Base-by-base conservation (phyloP, 2,888 invertebrate genomes). In the Raillietiella orientalis region DNA sequence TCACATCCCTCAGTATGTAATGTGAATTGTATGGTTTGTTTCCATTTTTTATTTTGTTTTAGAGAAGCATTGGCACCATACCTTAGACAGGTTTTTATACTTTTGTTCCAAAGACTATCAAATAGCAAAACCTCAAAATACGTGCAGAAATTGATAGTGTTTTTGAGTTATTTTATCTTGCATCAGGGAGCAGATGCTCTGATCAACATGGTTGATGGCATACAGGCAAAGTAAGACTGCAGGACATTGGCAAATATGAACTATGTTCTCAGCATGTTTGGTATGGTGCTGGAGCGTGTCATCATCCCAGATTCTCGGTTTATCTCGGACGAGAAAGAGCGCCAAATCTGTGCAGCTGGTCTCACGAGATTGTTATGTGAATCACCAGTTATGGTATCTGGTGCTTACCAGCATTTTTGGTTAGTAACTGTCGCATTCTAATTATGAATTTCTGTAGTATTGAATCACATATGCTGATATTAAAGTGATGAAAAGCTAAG, bases 81-180 rank as follows among this genome's bases (percentile, higher is more conserved):
- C 45, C 57, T 71, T 41, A 72, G 72, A 41, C 77, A 82, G 48
- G 61, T 90, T 30, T 77, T 87, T 45, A 58, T 75, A 9, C 46
- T 90, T 30, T 55, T 93, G n/a, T 90, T 93, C 51, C 77, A 82
- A 49, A 57, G 93, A 28, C 53, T 96, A 16, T 71, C 77, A 3
- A 67, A 70, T 0, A 72, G 75, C 0, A 93, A 87, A 51, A 96
- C 96, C 0, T 70, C 77, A 0, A 93, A 93, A 52, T 93, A 69
- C 47, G 63, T 87, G 21, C 71, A 72, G 41, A 65, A 71, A 12
- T 53, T 93, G 4, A 65, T 90, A 31, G 72, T 79, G 1, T 93
- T 87, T 52, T 67, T 90, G 41, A 69, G 65, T 26, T 61, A 75
- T 39, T 90, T 69, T 49, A 59, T 66, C 2, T 61, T 74, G 24